Evolutionary conservation across 2,888 invertebrate species (phyloP).

Genomic region (Amphiduros pacificus): DNA sequence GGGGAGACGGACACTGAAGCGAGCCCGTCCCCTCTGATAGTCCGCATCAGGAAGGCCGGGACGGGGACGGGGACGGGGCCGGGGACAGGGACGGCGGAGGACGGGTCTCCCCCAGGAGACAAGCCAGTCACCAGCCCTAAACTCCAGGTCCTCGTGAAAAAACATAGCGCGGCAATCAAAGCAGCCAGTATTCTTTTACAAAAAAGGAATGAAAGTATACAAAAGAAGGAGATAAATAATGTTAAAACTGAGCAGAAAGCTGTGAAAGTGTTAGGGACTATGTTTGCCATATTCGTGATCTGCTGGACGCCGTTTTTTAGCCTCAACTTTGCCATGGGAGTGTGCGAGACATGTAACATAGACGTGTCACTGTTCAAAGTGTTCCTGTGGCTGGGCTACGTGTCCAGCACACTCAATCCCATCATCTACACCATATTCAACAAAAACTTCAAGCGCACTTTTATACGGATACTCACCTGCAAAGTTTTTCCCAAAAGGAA

Average conservation of each 20-base stretch:
- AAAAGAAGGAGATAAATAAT: slow-evolving; percentile 51
- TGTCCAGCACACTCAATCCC: slow-evolving; percentile 58
- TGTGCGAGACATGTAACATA: slow-evolving; percentile 74
- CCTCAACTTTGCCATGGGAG: slow-evolving; percentile 73
- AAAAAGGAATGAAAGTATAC: slow-evolving; percentile 36
- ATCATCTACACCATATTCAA: slow-evolving; percentile 60
- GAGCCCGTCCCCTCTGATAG: not conserved
- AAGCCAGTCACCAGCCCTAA: slow-evolving; percentile 4
- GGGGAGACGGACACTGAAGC: slow-evolving; percentile 67
- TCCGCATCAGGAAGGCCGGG: not conserved
- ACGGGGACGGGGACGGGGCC: too few relatives aligned
- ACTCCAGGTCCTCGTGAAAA: slow-evolving; percentile 41
- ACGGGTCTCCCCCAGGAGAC: too few relatives aligned
- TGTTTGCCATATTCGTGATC: slow-evolving; percentile 56
- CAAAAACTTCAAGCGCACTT: slow-evolving; percentile 54
- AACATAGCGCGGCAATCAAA: slow-evolving; percentile 50
- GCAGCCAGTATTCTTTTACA: slow-evolving; percentile 49
- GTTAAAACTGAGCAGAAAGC: slow-evolving; percentile 91
- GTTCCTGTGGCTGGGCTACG: slow-evolving; percentile 58
- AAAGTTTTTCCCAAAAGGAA: slow-evolving; percentile 25
- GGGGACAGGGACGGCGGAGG: too few relatives aligned
- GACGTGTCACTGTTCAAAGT: slow-evolving; percentile 59
- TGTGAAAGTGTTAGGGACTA: slow-evolving; percentile 72
- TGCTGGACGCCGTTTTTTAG: slow-evolving; percentile 60
- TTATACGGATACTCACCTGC: slow-evolving; percentile 51